A percentile compares a stretch with the other conserved stretches of the same genome.
Evolutionary conservation across 2,113 vertebrate genomes (phyloP).

Genomic region (Gymnocephalus cernua): DNA sequence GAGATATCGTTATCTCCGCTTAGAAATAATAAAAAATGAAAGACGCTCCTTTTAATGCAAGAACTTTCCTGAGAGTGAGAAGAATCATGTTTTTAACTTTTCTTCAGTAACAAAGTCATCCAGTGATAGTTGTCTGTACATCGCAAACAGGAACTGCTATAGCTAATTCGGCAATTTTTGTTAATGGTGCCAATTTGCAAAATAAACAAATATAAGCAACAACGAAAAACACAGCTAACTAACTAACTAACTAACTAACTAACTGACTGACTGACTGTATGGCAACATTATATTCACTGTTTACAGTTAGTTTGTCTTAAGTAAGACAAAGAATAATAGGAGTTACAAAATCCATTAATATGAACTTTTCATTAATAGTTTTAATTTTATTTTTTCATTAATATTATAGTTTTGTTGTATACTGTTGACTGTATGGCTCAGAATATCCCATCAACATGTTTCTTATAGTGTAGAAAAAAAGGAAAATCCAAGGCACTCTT

Average conservation of each 20-base stretch:
- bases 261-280: not conserved
- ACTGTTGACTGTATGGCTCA: constrained; percentile 32
- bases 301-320: not conserved
- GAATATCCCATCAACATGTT: not conserved
- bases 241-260: not conserved
- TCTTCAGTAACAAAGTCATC: constrained; percentile 4
- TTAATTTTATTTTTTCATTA: no score
- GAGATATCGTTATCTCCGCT: not conserved
- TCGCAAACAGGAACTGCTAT: not conserved
- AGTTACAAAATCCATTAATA: not conserved
- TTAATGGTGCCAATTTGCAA: constrained; percentile 8
- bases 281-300: not conserved
- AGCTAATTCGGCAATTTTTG: not conserved
- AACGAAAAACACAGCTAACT: not conserved
- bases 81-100: not conserved
- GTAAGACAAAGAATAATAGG: not conserved
- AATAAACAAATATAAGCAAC: not conserved
- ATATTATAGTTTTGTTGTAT: no score
- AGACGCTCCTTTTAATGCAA: not conserved
- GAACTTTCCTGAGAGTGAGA: constrained; percentile 7
- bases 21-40: not conserved
- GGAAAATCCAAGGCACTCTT: no score
- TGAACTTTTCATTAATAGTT: not conserved
- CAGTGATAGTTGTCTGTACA: not conserved
- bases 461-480: no score